Evolutionary conservation across 1,140 invertebrate genomes (phyloP).

Genomic region (Brachionus koreanus): DNA sequence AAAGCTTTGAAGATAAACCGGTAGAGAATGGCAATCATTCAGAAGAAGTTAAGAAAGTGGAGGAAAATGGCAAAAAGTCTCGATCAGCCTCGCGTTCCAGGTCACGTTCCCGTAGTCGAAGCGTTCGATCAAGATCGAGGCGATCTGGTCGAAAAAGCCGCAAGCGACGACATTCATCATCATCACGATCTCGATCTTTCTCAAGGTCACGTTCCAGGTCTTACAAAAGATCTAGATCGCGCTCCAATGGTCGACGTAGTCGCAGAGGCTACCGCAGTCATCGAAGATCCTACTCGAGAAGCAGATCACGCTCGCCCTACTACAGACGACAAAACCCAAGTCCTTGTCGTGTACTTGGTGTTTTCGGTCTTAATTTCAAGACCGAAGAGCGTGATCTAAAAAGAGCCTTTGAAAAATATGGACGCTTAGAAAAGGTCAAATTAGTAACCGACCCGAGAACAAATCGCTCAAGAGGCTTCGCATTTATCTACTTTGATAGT

Average conservation of each 20-base stretch:
- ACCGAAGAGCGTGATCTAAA: slow-evolving; percentile 88
- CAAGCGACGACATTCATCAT: slow-evolving; percentile 2
- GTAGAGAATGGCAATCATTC: not conserved
- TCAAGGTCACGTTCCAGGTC: not conserved
- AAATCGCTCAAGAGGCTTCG: slow-evolving; percentile 86
- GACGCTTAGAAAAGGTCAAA: slow-evolving; percentile 84
- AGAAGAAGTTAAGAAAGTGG: not conserved
- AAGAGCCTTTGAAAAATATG: slow-evolving; percentile 86
- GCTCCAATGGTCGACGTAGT: not conserved
- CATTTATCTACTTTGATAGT: slow-evolving; percentile 89
- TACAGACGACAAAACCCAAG: slow-evolving; percentile 68
- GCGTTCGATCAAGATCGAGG: not conserved
- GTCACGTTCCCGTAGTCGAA: not conserved
- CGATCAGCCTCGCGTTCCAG: not conserved
- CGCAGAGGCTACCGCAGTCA: not conserved
- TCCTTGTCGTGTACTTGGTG: slow-evolving; percentile 80
- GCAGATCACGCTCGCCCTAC: not conserved
- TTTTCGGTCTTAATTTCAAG: slow-evolving; percentile 86
- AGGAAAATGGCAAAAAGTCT: not conserved
- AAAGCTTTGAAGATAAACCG: not conserved
- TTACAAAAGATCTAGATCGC: not conserved
- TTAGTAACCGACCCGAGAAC: slow-evolving; percentile 93
- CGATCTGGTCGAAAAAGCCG: not conserved
- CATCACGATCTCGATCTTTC: not conserved
- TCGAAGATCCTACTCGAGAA: not conserved